phyloP scores from a whole-genome alignment of 1,140 invertebrate genomes.

The Drosophila nikananu region DNA sequence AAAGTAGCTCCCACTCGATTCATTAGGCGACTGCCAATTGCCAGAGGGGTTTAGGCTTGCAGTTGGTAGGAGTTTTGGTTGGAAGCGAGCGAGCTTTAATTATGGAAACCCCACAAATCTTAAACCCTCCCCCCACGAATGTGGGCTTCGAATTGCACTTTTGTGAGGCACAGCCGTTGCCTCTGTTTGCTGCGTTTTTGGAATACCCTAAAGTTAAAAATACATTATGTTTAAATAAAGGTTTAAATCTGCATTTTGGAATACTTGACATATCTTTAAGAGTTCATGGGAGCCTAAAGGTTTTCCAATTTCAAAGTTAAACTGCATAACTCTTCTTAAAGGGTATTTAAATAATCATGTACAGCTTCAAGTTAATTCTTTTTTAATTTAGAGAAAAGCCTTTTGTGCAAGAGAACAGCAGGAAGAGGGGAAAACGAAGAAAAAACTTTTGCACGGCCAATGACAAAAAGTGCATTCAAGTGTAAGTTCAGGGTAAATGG shows the following conservation, averaged over 20 bases:
- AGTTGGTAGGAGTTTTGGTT: not conserved
- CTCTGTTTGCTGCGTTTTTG: not conserved
- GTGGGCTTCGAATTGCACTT: conserved; percentile 21
- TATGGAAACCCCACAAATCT: conserved; percentile 43
- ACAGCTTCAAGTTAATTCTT: conserved; percentile 4
- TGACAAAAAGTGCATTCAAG: conserved; percentile 73
- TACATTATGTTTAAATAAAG: not conserved
- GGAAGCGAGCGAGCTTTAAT: conserved; percentile 21
- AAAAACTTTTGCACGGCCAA: conserved; percentile 36
- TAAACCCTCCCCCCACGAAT: not conserved
- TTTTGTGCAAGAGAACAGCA: conserved; percentile 39
- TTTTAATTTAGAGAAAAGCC: conserved; percentile 60
- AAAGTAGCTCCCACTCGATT: conserved; percentile 12
- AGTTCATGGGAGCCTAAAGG: not conserved
- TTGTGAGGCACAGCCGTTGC: not conserved
- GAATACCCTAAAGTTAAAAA: not conserved
- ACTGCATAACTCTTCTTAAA: not conserved
- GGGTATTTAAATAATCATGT: not conserved
- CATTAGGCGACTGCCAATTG: conserved; percentile 35
- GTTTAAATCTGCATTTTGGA: not conserved
- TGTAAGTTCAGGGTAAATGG: conserved; percentile 45
- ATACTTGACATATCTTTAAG: not conserved
- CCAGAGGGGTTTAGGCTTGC: conserved; percentile 9
- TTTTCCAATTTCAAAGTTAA: not conserved
- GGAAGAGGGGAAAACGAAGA: not conserved